phyloP scores from a whole-genome alignment of 2,888 invertebrate species.

The Eupelmus urozonus region DNA sequence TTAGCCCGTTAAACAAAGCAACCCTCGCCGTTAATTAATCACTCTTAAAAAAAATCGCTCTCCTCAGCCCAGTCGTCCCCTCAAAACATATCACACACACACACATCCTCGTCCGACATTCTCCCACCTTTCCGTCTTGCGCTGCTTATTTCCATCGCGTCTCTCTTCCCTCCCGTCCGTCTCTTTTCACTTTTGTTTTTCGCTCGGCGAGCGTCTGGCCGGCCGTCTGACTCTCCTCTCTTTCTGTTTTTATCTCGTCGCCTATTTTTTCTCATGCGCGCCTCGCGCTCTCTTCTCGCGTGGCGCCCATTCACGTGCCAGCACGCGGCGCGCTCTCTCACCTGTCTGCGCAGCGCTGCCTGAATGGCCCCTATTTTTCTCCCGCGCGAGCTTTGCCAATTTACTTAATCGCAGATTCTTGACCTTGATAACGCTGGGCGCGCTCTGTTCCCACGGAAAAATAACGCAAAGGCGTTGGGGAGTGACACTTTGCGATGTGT shows the following conservation, averaged over 20 bases:
- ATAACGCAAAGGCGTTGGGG: no score
- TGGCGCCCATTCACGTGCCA: background rate
- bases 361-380: conserved; percentile 31
- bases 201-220: conserved; percentile 32
- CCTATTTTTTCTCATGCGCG: background rate
- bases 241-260: conserved; percentile 35
- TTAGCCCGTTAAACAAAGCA: no score
- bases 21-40: no score
- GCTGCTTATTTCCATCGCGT: conserved; percentile 19
- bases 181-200: conserved; percentile 13
- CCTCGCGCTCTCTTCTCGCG: background rate
- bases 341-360: conserved; percentile 9
- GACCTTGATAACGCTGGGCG: conserved; percentile 32
- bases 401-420: conserved; percentile 38
- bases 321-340: conserved; percentile 30
- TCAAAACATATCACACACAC: background rate
- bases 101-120: background rate
- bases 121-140: background rate
- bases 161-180: background rate
- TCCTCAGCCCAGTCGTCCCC: no score
- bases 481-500: no score
- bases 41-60: no score
- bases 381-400: background rate
- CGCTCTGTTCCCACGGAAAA: background rate
- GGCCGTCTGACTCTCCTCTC: conserved; percentile 36